Evolutionary conservation across 2,797 vertebrate species (phyloP), one percentile per base, ranked within the genome.

Genomic region (Tadarida brasiliensis): DNA sequence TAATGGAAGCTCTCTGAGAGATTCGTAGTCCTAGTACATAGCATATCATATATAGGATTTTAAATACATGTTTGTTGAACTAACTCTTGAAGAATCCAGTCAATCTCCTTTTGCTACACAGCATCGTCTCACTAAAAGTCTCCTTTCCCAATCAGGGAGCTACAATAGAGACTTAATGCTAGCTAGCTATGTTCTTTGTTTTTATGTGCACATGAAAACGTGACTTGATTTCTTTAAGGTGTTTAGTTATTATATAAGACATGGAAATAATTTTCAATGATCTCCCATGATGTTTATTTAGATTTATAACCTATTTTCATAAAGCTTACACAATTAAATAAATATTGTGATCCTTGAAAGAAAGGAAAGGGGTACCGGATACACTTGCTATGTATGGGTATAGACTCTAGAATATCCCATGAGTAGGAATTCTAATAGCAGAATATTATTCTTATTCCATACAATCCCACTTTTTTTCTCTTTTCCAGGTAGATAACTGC

Each of bases 301-400:
- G 15, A 73, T 67, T 61, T 68, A 82, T 76, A 84, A 76, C 16
- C 67, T 76, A 67, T 81, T 89, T 92, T 56, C 49, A 49, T 7
- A 94, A 30, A 93, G 26, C 20, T 76, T 88, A 4, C 26, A 56
- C 81, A 91, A 65, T 83, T 91, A 57, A 92, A 90, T 51, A 87
- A 39, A 87, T 51, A 71, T 74, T 80, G 15, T 51, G 49, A 80
- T 16, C 11, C 80, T 65, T 2, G 17, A 28, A 10, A 63, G 65
- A 90, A 93, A 80, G 19, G 14, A 92, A 96, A 76, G 11, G 4
- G 1, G 1, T 26, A 44, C 9, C 30, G 11, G 1, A 39, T 0
- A n/a, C 6, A 91, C 0, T 80, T 94, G 56, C 15, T 1, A 51
- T 59, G n/a, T 68, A 3, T 20, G 12, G 39, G 12, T 10, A 44